phyloP scores from a whole-genome alignment of 1,140 invertebrate species.

The Harlomillsia oculata region DNA sequence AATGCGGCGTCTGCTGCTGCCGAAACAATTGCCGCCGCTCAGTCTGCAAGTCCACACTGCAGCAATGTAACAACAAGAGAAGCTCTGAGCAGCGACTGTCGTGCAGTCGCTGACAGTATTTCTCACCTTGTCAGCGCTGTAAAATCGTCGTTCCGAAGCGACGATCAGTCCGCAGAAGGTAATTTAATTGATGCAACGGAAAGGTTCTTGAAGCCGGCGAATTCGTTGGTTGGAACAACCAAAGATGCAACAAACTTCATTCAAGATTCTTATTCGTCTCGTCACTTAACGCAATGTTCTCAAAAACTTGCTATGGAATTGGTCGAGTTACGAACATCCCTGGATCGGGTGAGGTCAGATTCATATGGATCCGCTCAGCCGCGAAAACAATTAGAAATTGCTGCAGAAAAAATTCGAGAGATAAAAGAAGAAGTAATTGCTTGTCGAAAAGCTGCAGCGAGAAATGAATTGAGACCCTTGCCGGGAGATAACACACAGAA shows the following conservation, averaged over 20 bases:
- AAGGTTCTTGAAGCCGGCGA: slow-evolving; percentile 61
- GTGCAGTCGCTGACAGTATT: slow-evolving; percentile 62
- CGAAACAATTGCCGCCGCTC: slow-evolving; percentile 56
- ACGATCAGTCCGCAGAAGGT: slow-evolving; percentile 64
- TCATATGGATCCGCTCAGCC: slow-evolving; percentile 39
- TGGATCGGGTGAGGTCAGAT: slow-evolving; percentile 75
- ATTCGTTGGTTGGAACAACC: slow-evolving; percentile 44
- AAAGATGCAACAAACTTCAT: slow-evolving; percentile 78
- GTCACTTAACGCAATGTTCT: slow-evolving; percentile 59
- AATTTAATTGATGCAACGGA: slow-evolving; percentile 78
- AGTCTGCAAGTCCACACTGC: slow-evolving; percentile 58
- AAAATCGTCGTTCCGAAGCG: slow-evolving; percentile 59
- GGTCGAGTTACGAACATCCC: slow-evolving; percentile 66
- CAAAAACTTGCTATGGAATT: slow-evolving; percentile 66
- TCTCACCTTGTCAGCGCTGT: slow-evolving; percentile 72
- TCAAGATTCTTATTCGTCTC: slow-evolving; percentile 62
- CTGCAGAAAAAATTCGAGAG: slow-evolving; percentile 65
- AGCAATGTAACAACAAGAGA: slow-evolving; percentile 45
- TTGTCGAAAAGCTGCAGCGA: slow-evolving; percentile 61
- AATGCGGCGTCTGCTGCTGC: slow-evolving; percentile 78
- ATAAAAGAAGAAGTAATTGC: slow-evolving; percentile 73
- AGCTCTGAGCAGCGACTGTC: slow-evolving; percentile 31
- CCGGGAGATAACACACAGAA: slow-evolving; percentile 44
- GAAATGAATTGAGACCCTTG: slow-evolving; percentile 61
- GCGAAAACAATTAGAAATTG: slow-evolving; percentile 43